Conservation (phyloP, 2,888 invertebrate genomes). For the Adela reaumurella region DNA sequence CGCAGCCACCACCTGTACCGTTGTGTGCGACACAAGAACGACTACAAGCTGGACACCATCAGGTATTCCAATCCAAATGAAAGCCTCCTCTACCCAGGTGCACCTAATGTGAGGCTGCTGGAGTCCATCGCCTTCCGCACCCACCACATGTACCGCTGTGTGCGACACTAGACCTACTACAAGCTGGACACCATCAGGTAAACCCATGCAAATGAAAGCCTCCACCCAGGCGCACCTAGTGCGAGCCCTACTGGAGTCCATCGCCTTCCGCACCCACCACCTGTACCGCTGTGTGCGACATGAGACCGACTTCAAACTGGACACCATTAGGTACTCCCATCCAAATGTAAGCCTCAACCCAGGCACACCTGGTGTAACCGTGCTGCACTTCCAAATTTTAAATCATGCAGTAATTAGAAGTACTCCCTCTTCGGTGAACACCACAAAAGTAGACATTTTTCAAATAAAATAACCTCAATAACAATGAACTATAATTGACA, state of each 20-base stretch:
- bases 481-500: too few relatives aligned
- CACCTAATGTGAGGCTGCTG: not conserved
- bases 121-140: constrained; percentile 60
- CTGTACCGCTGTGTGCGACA: constrained; percentile 68
- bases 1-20: constrained; percentile 74
- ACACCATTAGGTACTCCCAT: constrained; percentile 53
- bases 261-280: constrained; percentile 70
- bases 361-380: too few relatives aligned
- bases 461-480: too few relatives aligned
- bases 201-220: not conserved
- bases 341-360: too few relatives aligned
- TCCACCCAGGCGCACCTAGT: not conserved
- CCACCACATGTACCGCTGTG: constrained; percentile 70
- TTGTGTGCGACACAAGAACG: constrained; percentile 68
- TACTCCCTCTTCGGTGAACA: too few relatives aligned
- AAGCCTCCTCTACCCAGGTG: not conserved
- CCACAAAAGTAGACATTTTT: too few relatives aligned
- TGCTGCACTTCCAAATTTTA: too few relatives aligned
- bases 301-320: constrained; percentile 63
- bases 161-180: constrained; percentile 66
- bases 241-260: not conserved
- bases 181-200: constrained; percentile 60
- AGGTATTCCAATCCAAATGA: constrained; percentile 35
- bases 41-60: constrained; percentile 54
- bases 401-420: too few relatives aligned